phyloP scores from a whole-genome alignment of 2,797 vertebrate species.

The Tiaroga cobitis region DNA sequence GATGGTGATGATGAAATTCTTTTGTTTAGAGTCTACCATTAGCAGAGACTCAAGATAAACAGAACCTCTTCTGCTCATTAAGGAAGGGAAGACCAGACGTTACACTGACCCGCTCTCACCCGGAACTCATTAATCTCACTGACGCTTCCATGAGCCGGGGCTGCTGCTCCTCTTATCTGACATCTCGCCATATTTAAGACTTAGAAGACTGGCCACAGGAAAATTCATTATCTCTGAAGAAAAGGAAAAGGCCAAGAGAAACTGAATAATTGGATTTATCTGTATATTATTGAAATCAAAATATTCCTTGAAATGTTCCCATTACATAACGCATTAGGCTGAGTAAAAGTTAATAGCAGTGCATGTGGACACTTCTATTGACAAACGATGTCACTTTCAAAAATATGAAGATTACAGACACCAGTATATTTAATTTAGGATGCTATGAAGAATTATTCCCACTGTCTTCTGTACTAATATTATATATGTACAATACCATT shows the following conservation, averaged over 20 bases:
- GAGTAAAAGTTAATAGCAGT: background rate
- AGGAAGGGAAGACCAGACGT: slow-evolving; percentile 70
- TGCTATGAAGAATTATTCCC: slow-evolving; percentile 34
- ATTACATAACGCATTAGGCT: background rate
- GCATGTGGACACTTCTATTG: background rate
- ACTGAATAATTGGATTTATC: slow-evolving; percentile 52
- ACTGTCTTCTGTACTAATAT: slow-evolving; percentile 55
- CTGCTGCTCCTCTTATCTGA: slow-evolving; percentile 45
- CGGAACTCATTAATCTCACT: slow-evolving; percentile 76
- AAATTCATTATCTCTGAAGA: slow-evolving; percentile 41
- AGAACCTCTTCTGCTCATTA: slow-evolving; percentile 71
- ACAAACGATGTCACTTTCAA: background rate
- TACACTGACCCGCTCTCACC: slow-evolving; percentile 71
- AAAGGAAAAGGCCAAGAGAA: slow-evolving; percentile 45
- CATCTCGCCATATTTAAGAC: slow-evolving; percentile 50
- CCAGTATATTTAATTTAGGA: background rate
- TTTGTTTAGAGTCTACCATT: slow-evolving; percentile 66
- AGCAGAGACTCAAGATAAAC: slow-evolving; percentile 73
- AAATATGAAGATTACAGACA: background rate
- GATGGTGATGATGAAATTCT: slow-evolving; percentile 23
- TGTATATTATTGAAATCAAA: slow-evolving; percentile 27
- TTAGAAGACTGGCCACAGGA: slow-evolving; percentile 31
- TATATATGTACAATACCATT: background rate
- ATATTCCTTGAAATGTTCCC: background rate
- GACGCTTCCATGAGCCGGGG: slow-evolving; percentile 39